Percentiles rank a stretch among this genome's conserved stretches.
Conservation (phyloP, 2,797 vertebrate species). For the Okamejei kenojei region DNA sequence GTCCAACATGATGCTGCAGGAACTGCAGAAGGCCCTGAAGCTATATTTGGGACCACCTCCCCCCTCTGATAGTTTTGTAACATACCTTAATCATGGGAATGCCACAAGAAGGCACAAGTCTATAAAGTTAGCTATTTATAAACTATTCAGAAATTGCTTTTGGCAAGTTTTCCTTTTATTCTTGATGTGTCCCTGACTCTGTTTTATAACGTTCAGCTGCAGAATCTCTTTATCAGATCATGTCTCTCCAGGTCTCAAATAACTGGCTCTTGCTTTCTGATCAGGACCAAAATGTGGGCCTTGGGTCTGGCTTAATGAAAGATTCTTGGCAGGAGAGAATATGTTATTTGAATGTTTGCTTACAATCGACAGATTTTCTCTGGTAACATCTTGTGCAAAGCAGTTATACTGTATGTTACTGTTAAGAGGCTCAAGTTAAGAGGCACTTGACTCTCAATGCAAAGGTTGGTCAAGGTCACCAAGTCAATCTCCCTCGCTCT, state of each 20-base stretch:
- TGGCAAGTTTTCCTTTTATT: background rate
- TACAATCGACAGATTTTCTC: background rate
- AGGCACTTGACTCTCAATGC: background rate
- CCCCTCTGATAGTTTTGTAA: background rate
- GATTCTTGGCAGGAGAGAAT: background rate
- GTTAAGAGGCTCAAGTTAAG: background rate
- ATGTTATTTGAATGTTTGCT: background rate
- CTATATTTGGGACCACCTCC: background rate
- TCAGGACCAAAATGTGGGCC: slow-evolving; percentile 13
- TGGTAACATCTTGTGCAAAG: background rate
- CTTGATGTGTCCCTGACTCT: background rate
- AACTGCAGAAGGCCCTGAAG: background rate
- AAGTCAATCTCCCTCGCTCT: background rate
- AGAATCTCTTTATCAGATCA: background rate
- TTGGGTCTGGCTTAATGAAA: background rate
- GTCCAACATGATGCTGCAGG: background rate
- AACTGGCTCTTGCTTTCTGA: background rate
- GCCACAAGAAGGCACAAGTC: background rate
- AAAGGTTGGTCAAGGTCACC: slow-evolving; percentile 29
- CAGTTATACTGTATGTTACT: background rate
- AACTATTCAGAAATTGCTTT: background rate
- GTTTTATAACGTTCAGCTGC: background rate
- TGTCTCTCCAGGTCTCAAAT: background rate
- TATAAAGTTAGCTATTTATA: background rate
- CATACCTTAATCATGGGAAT: background rate